These are phyloP conservation scores for Clunio marinus DNA, from an alignment of 2,888 invertebrate species.

Conservation along the genomic window DNA sequence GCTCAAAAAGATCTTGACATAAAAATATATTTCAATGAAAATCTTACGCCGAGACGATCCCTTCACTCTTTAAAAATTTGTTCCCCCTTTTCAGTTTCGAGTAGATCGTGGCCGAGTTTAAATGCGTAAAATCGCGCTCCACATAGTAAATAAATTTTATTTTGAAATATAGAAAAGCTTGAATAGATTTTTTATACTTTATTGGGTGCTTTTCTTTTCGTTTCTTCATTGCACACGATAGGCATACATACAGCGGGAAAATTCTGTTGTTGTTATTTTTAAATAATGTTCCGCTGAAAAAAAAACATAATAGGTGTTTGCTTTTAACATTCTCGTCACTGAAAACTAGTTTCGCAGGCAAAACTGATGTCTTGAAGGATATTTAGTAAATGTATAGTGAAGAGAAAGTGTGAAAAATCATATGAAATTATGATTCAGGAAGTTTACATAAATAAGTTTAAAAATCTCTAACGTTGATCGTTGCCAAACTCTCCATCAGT, in stretches of 20 bases:
- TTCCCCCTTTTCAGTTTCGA: constrained; percentile 26
- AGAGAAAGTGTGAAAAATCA: neutral
- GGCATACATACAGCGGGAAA: neutral
- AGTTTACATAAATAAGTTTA: no score
- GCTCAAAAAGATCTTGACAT: neutral
- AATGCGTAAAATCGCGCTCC: constrained; percentile 13
- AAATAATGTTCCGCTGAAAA: neutral
- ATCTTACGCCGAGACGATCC: constrained; percentile 8
- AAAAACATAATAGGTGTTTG: no score
- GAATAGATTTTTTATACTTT: neutral
- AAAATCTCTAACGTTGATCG: no score
- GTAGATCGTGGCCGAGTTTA: constrained; percentile 33
- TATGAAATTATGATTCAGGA: no score
- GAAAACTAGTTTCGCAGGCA: no score
- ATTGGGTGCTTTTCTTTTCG: neutral
- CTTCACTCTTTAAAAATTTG: neutral
- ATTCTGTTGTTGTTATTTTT: constrained; percentile 1
- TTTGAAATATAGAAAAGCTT: neutral
- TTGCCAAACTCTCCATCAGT: no score
- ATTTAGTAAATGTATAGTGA: no score
- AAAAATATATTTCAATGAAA: neutral
- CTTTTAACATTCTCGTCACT: neutral
- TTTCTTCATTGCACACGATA: neutral
- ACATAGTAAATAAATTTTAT: neutral
- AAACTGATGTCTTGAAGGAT: neutral